Conservation (phyloP, 2,797 vertebrate genomes). For the Luscinia megarhynchos region DNA sequence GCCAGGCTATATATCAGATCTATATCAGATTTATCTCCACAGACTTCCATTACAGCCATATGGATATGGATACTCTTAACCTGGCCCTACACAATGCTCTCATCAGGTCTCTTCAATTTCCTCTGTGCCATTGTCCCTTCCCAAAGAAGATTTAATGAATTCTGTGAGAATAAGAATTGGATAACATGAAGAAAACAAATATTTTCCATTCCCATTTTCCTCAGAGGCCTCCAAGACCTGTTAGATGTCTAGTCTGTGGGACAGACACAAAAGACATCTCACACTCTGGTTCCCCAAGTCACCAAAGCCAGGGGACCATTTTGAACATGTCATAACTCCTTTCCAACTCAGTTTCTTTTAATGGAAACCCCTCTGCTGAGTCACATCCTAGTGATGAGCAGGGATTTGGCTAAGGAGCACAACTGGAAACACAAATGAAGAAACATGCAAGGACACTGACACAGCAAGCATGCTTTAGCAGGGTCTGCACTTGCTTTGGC, state of each 20-base stretch:
- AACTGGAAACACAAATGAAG: neutral
- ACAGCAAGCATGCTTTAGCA: neutral
- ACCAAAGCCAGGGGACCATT: neutral
- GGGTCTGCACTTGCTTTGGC: neutral
- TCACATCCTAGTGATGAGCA: neutral
- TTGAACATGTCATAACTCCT: neutral
- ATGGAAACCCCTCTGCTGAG: conserved; percentile 9
- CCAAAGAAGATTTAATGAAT: neutral
- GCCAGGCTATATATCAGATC: neutral
- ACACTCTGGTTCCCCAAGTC: neutral
- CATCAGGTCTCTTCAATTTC: neutral
- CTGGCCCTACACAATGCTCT: neutral
- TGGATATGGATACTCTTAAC: neutral
- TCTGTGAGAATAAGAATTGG: neutral
- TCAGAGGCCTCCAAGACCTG: neutral
- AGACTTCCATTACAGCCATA: neutral
- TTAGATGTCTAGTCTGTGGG: neutral
- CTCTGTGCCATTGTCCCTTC: neutral
- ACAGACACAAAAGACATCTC: neutral
- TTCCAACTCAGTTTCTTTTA: neutral
- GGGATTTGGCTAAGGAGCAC: neutral
- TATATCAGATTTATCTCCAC: neutral
- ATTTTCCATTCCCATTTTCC: neutral
- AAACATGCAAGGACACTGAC: neutral
- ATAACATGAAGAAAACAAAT: neutral